Base-by-base conservation (phyloP, 2,888 invertebrate genomes). In the Spatulosminthurus flaviceps region DNA sequence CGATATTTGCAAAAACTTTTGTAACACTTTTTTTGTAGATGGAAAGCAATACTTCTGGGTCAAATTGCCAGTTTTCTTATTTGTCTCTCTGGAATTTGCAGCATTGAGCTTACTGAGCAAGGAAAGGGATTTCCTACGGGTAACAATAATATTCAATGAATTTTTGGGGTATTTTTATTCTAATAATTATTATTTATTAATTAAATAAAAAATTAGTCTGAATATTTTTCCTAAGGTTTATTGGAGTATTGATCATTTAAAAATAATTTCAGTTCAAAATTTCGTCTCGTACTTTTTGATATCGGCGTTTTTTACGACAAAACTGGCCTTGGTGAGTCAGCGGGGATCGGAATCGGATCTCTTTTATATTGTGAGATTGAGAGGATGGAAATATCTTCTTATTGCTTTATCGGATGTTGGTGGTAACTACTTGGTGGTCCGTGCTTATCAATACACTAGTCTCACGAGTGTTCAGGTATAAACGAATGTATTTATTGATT, bases 391-490 rank as follows among this genome's bases (percentile, higher is more conserved):
- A 84, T 92, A 95, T 86, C 88, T 94, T 81, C 88, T 95, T 83
- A 90, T 95, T 19, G 93, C 94, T 41, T 88, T 92, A 73, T 90
- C 94, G 81, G 95, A 95, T 87, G 95, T 95, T n/a, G 94, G 95
- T 88, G 95, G 95, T 7, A 93, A 93, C 87, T 95, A 93, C 87
- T 89, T 95, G 81, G 90, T 95, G 81, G 93, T 94, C 21, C 91
- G 92, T 87, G 94, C 95, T 0, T 95, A 95, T 88, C 91, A 91
- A 85, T 92, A 90, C 87, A 93, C 93, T 13, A 92, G 92, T 81
- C 89, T 93, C 78, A 92, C 92, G 67, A 92, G 92, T 86, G 91
- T 92, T 83, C 92, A 93, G 91, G 92, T 92, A 86, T 79, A 7
- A 64, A 61, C 7, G n/a, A 21, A 41, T 41, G 41, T n/a, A n/a